Evolutionary conservation across 2,797 vertebrate species (phyloP), one percentile per base, ranked within the genome.

Genomic region (Acropternis orthonyx): DNA sequence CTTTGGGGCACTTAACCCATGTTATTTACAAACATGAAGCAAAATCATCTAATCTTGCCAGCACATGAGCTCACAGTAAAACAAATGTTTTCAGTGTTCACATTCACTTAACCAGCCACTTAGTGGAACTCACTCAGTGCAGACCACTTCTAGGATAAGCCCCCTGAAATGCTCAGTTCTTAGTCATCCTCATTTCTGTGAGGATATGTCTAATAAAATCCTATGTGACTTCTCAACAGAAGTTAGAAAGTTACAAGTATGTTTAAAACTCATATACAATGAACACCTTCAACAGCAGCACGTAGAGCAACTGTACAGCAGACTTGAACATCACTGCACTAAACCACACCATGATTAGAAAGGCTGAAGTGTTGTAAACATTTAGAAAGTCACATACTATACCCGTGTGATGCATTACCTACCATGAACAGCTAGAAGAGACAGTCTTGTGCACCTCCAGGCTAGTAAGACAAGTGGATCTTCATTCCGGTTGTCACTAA

Each of bases 381-480:
- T 48, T 76, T 82, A 9, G 3, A 71, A 76, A 92, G 37, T 43
- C 55, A 68, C 22, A 16, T 9, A 27, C 30, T 28, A 24, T 3
- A 17, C n/a, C 43, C 0, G 0, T 46, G 80, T 41, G 75, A 52
- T 0, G 17, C 36, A 52, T 73, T 68, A 96, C 98, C 97, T 97
- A 99, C 99, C 99, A 87, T 99, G 99, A 95, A 99, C 97, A 96
- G 99, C 98, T 89, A 99, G 98, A 12, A 99, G 98, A 88, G 98
- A 98, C 21, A 99, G 98, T 89, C 98, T 98, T 86, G 98, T 99
- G 95, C 99, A 99, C 74, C 99, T 98, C 99, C 99, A 99, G 26
- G 99, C 98, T 97, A 99, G 58, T 44, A 99, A 98, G 90, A 99
- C 99, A 98, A 99, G 95, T 0, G 99, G 99, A 97, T 99, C 99